Evolutionary conservation across 1,140 invertebrate genomes (phyloP).

Genomic region (Drosophila micromelanica): DNA sequence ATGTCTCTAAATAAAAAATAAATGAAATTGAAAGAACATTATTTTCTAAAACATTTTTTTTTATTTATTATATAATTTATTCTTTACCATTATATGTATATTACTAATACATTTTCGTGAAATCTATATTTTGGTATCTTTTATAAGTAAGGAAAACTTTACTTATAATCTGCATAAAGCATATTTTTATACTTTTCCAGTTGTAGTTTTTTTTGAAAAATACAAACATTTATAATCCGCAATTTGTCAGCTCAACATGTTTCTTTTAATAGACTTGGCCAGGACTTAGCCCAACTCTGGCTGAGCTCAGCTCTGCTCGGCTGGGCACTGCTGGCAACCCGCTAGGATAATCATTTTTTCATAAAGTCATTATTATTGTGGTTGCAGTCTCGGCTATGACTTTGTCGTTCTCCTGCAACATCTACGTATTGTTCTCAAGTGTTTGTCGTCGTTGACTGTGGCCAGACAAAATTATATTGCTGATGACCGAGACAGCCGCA

Average conservation of each 20-base stretch:
- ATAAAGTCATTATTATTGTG: slow-evolving; percentile 82
- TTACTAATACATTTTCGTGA: no score
- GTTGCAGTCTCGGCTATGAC: slow-evolving; percentile 52
- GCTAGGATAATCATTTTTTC: slow-evolving; percentile 79
- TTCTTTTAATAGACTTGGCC: slow-evolving; percentile 61
- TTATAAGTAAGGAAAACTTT: no score
- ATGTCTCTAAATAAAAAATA: no score
- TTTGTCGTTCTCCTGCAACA: slow-evolving; percentile 4
- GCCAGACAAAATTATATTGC: slow-evolving; percentile 69
- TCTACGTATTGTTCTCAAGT: slow-evolving; percentile 70
- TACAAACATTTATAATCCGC: slow-evolving; percentile 25
- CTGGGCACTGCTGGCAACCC: slow-evolving; percentile 52
- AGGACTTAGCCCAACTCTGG: slow-evolving; percentile 43
- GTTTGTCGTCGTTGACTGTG: slow-evolving; percentile 68
- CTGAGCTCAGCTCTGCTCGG: slow-evolving; percentile 9
- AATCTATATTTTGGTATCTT: no score
- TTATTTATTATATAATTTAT: no score
- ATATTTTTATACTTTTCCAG: background rate
- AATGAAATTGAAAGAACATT: no score
- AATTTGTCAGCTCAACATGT: slow-evolving; percentile 37
- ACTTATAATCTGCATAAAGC: background rate
- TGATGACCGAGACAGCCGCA: slow-evolving; percentile 57
- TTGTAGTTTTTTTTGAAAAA: background rate
- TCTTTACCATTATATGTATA: no score
- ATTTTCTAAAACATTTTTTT: no score